A percentile compares a stretch with the other conserved stretches of the same genome.
These are phyloP conservation scores for Ips nitidus DNA, from an alignment of 1,140 invertebrate species.

Conservation along the genomic window DNA sequence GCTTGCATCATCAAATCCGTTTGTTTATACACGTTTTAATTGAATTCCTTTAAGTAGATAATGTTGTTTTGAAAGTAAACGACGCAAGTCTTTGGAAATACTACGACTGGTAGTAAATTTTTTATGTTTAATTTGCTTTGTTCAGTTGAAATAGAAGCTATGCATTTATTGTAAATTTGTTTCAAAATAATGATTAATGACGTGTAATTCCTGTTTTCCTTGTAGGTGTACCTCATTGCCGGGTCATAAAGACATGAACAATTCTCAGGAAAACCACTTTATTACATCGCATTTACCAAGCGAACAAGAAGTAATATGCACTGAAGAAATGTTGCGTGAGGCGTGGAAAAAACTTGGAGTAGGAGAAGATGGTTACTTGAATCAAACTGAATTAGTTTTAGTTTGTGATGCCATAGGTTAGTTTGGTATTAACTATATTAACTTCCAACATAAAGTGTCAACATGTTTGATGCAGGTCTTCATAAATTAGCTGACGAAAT, in stretches of 20 bases:
- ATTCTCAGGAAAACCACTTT: conserved; percentile 33
- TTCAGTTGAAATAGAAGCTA: too few relatives aligned
- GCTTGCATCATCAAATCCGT: too few relatives aligned
- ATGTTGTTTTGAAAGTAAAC: background rate
- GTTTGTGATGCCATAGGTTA: conserved; percentile 53
- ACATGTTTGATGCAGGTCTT: conserved; percentile 53
- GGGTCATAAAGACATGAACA: conserved; percentile 39
- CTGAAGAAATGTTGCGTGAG: conserved; percentile 53
- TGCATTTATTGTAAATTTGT: too few relatives aligned
- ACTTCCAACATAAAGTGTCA: background rate
- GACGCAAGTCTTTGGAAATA: too few relatives aligned
- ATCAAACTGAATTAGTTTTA: conserved; percentile 58
- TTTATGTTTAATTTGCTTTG: too few relatives aligned
- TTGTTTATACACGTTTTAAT: background rate
- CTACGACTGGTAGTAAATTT: too few relatives aligned
- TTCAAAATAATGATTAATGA: too few relatives aligned
- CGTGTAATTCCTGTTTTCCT: background rate
- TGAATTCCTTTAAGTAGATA: background rate
- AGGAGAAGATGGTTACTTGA: conserved; percentile 63
- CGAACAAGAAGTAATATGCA: conserved; percentile 45
- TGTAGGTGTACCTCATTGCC: conserved; percentile 56
- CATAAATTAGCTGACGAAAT: conserved; percentile 62
- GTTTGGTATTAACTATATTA: background rate
- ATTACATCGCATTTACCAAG: conserved; percentile 31
- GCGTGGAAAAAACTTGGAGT: conserved; percentile 64